phyloP scores from a whole-genome alignment of 1,140 invertebrate species.

The Neotoxoptera formosana region DNA sequence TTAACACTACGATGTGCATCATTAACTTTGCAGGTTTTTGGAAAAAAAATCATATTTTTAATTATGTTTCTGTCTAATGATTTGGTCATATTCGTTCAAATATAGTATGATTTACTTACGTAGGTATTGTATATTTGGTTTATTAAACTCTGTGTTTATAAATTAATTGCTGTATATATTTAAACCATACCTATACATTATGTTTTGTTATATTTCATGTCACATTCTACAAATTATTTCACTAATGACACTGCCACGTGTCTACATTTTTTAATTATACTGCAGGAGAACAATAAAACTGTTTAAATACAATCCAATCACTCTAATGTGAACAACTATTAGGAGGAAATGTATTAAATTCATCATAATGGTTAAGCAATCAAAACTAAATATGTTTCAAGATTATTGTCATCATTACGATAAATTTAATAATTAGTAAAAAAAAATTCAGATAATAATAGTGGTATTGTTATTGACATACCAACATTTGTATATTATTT shows the following conservation, averaged over 20 bases:
- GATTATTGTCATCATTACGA: background rate
- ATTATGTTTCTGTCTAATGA: background rate
- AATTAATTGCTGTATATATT: background rate
- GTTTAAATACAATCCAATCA: conserved; percentile 21
- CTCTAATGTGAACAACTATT: background rate
- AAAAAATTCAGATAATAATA: background rate
- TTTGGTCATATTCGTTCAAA: background rate
- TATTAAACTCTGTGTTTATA: background rate
- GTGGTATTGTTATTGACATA: background rate
- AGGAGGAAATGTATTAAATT: background rate
- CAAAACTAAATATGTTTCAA: background rate
- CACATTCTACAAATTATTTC: background rate
- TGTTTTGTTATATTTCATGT: background rate
- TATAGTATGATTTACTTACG: background rate
- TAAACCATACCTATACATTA: background rate
- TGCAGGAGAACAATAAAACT: background rate
- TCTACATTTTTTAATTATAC: background rate
- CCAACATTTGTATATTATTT: background rate
- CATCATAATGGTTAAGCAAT: background rate
- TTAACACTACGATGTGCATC: background rate
- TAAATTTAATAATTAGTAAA: conserved; percentile 24
- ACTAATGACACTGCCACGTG: conserved; percentile 33
- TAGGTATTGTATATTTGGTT: background rate
- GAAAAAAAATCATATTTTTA: background rate
- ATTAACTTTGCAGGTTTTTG: background rate